Conservation (phyloP, 2,888 invertebrate species). For the Andrena flavipes region DNA sequence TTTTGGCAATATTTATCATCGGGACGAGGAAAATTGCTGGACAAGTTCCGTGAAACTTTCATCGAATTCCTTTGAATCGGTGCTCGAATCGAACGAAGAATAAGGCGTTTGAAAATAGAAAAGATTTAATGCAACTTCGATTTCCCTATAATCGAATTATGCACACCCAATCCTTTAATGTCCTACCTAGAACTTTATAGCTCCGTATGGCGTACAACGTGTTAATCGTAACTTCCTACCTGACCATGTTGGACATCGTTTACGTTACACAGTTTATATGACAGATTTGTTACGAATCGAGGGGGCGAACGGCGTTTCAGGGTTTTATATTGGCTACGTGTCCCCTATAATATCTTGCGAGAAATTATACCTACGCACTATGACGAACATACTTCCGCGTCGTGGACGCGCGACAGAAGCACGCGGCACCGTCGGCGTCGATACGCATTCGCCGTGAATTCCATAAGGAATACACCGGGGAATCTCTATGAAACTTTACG, state of each 20-base stretch:
- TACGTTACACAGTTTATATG: background rate
- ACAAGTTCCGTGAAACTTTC: too few relatives aligned
- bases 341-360: background rate
- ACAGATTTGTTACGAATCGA: background rate
- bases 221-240: too few relatives aligned
- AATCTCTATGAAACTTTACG: slow-evolving; percentile 58
- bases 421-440: slow-evolving; percentile 35
- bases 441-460: slow-evolving; percentile 59
- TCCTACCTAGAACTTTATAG: too few relatives aligned
- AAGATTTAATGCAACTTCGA: too few relatives aligned
- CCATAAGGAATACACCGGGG: slow-evolving; percentile 53
- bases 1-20: background rate
- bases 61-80: too few relatives aligned
- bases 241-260: background rate
- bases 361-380: slow-evolving; percentile 9
- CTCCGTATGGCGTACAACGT: too few relatives aligned
- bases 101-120: too few relatives aligned
- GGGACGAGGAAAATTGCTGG: background rate
- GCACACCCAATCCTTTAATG: too few relatives aligned
- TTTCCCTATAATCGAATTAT: too few relatives aligned
- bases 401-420: slow-evolving; percentile 15
- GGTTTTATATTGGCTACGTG: background rate
- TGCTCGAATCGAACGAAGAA: too few relatives aligned
- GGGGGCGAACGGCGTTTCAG: background rate
- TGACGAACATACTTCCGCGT: slow-evolving; percentile 14